These are phyloP conservation scores for Operophtera brumata DNA, from an alignment of 2,888 invertebrate species.

Conservation along the genomic window DNA sequence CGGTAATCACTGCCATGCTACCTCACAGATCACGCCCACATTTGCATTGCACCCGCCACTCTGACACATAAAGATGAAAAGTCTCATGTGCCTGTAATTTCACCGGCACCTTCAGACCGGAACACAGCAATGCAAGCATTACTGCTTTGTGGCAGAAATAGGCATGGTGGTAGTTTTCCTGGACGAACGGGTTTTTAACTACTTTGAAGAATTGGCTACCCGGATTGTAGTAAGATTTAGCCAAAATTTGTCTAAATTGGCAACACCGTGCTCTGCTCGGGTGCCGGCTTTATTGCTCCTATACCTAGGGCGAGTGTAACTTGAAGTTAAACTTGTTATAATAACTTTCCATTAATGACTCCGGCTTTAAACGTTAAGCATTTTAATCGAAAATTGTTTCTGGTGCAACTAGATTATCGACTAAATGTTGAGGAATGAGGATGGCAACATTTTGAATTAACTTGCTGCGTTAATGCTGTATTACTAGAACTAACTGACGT, in stretches of 20 bases:
- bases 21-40: no score
- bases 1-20: no score
- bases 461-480: no score
- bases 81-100: no score
- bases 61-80: no score
- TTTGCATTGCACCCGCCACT: no score
- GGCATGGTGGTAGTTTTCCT: no score
- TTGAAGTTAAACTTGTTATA: constrained; percentile 26
- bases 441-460: constrained; percentile 3
- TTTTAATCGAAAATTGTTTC: constrained; percentile 27
- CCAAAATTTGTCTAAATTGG: background rate
- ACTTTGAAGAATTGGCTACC: background rate
- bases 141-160: no score
- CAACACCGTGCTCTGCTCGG: constrained; percentile 4
- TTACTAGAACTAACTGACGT: no score
- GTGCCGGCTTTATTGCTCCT: constrained; percentile 24
- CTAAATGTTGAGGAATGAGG: constrained; percentile 1
- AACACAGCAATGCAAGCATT: no score
- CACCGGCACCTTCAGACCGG: no score
- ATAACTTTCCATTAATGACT: constrained; percentile 30
- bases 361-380: constrained; percentile 26
- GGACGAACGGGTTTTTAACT: no score
- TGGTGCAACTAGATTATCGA: constrained; percentile 18
- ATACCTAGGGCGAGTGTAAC: constrained; percentile 24
- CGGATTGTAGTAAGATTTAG: background rate